Evolutionary conservation across 2,888 invertebrate genomes (phyloP).

Genomic region (Ganaspis brasiliensis): DNA sequence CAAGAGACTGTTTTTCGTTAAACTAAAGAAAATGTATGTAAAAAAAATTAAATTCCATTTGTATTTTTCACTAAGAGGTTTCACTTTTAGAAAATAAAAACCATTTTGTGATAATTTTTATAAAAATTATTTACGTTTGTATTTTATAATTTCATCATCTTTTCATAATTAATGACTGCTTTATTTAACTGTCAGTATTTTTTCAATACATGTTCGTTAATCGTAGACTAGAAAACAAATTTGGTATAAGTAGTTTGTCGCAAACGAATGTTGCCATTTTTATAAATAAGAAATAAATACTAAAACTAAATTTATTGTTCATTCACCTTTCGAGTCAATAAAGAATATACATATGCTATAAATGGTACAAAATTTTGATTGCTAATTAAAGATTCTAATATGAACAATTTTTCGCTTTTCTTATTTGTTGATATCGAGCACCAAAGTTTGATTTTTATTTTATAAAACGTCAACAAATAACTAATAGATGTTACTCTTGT

Average conservation of each 20-base stretch:
- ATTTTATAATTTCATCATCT: too few relatives aligned
- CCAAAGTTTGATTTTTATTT: slow-evolving; percentile 11
- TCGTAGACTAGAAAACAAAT: slow-evolving; percentile 29
- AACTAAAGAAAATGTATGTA: too few relatives aligned
- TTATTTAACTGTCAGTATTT: slow-evolving; percentile 1
- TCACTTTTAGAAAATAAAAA: neutral
- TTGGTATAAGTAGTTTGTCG: slow-evolving; percentile 25
- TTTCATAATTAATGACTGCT: neutral
- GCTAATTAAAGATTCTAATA: slow-evolving; percentile 18
- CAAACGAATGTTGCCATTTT: neutral
- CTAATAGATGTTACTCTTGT: too few relatives aligned
- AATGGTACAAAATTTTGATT: slow-evolving; percentile 18
- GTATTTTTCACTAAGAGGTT: too few relatives aligned
- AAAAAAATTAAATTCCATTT: too few relatives aligned
- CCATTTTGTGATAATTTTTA: neutral
- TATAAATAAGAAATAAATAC: slow-evolving; percentile 29
- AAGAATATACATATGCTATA: slow-evolving; percentile 9
- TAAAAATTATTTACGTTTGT: too few relatives aligned
- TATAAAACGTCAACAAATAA: neutral
- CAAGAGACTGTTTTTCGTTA: too few relatives aligned
- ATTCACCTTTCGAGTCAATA: slow-evolving; percentile 20
- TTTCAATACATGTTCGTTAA: neutral
- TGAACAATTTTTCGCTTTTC: slow-evolving; percentile 17
- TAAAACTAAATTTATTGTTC: slow-evolving; percentile 37
- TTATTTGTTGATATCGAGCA: neutral